A percentile compares a stretch with the other conserved stretches of the same genome.
Conservation (phyloP, 2,888 invertebrate genomes). For the Stenchaetothrips biformis region DNA sequence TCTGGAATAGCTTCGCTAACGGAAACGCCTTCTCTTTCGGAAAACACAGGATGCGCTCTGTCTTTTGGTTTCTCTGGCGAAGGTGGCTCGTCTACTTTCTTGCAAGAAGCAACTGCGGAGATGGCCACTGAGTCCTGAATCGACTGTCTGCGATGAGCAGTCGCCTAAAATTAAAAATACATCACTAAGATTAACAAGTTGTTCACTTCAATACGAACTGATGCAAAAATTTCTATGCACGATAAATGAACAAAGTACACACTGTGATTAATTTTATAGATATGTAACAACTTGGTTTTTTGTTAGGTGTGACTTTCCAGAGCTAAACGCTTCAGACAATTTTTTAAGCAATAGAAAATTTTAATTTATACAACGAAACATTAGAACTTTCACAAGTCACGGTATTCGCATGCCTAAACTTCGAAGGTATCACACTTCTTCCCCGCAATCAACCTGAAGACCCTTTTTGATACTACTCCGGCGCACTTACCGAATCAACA, state of each 20-base stretch:
- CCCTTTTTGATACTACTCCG: background rate
- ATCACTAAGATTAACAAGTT: no score
- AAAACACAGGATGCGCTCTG: constrained; percentile 51
- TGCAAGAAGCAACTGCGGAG: constrained; percentile 41
- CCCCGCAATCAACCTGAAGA: no score
- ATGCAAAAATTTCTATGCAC: no score
- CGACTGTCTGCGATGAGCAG: constrained; percentile 46
- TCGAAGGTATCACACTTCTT: no score
- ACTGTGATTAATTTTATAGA: background rate
- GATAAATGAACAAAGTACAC: constrained; percentile 13
- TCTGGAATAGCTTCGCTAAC: constrained; percentile 44
- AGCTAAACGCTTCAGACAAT: no score
- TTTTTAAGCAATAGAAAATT: no score
- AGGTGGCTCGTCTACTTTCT: constrained; percentile 32
- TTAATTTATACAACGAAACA: no score
- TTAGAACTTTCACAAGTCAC: no score
- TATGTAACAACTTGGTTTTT: no score
- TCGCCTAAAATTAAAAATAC: constrained; percentile 40
- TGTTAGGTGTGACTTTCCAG: no score
- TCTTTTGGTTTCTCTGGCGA: constrained; percentile 41
- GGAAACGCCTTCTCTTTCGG: constrained; percentile 48
- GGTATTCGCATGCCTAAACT: no score
- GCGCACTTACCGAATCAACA: constrained; percentile 37
- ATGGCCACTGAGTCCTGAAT: constrained; percentile 49
- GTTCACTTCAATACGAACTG: no score